Base-by-base conservation (phyloP, 2,888 invertebrate genomes). In the Amphimallon solstitiale region DNA sequence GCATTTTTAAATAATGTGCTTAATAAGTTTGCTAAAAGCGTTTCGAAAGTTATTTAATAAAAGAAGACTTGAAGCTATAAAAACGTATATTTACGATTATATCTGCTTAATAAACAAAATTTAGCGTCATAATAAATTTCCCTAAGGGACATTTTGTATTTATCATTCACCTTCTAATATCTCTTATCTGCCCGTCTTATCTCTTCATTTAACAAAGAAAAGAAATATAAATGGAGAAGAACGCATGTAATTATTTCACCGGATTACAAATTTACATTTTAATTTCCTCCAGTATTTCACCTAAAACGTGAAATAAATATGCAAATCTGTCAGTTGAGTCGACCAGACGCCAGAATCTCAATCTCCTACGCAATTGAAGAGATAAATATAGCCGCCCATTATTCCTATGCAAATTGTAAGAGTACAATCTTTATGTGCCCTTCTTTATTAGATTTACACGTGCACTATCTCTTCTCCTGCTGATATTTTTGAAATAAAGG, bases 251-350 rank as follows among this genome's bases (percentile, higher is more conserved):
- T 45, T 59, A 29, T 45, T 59, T 45, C 15, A 43, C 23, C 14
- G 43, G 62, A 62, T 49, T 40, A 49, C 62, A 14, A 49, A 62
- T 62, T 62, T 49, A 49, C 62, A 62, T 62, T 62, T 62, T 62
- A 49, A 49, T 62, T 62, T 49, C 62, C 10, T 0, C 37, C 37
- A 12, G 38, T 49, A 51, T 23, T 59, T 17, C 40, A 29, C 56
- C 14, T 34, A 14, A 43, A 59, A 59, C 29, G 23, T 9, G 38
- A 43, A 56, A 48, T 61, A 37, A 48, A 37, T 37, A 62, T 51
- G 62, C 45, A 62, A 49, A 62, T 61, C 15, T 51, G 56, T 59
- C 56, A 59, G 34, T n/a, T 40, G 38, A 49, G 23, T 10, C 48
- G 29, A 21, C 29, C 21, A 19, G 12, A 10, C 21, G 15, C 45